phyloP scores from a whole-genome alignment of 2,888 invertebrate genomes.

The Caenorhabditis virilis region DNA sequence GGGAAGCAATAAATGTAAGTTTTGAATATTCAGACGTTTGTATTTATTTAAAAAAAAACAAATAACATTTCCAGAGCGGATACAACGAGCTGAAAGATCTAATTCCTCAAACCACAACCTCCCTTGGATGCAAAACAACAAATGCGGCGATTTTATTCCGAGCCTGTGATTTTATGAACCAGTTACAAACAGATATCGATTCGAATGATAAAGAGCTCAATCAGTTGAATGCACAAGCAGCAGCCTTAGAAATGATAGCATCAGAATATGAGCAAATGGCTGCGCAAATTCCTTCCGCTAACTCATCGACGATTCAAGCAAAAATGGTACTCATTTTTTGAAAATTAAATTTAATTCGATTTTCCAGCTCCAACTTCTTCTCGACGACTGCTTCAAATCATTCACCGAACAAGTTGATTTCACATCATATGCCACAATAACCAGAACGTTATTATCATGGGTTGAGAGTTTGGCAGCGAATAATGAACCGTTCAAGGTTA shows the following conservation, averaged over 20 bases:
- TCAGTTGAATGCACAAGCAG: constrained; percentile 48
- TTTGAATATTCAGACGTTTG: too few relatives aligned
- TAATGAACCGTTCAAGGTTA: constrained; percentile 41
- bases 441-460: constrained; percentile 45
- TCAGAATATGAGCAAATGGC: constrained; percentile 66
- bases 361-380: constrained; percentile 58
- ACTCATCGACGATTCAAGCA: constrained; percentile 53
- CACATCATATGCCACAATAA: constrained; percentile 57
- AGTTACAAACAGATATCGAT: constrained; percentile 52
- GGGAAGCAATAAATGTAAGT: constrained; percentile 65
- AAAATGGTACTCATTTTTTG: constrained; percentile 51
- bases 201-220: constrained; percentile 54
- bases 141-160: constrained; percentile 67
- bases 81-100: constrained; percentile 67
- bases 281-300: constrained; percentile 38
- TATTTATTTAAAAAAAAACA: neutral
- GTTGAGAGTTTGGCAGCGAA: constrained; percentile 39
- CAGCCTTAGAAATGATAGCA: constrained; percentile 66
- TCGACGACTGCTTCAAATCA: constrained; percentile 62
- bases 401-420: constrained; percentile 59
- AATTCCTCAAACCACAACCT: constrained; percentile 62
- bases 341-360: neutral
- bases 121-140: constrained; percentile 67
- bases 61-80: constrained; percentile 57
- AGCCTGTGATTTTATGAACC: constrained; percentile 66